phyloP scores from a whole-genome alignment of 2,888 invertebrate genomes.

The Leucoma salicis region DNA sequence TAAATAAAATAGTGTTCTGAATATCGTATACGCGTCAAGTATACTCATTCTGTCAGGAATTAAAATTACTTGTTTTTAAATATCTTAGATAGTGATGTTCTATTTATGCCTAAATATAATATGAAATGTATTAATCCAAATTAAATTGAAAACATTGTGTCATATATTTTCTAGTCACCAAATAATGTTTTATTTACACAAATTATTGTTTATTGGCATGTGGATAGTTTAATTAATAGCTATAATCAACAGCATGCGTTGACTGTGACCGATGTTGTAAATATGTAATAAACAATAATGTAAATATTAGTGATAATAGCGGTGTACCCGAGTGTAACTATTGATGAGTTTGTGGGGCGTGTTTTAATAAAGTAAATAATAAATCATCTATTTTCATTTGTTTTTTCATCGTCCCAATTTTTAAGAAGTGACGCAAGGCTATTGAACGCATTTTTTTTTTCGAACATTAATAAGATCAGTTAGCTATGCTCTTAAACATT shows the following conservation, averaged over 20 bases:
- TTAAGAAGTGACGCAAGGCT: not conserved
- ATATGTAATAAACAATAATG: slow-evolving; percentile 55
- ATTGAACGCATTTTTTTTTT: no score
- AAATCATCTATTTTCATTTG: slow-evolving; percentile 43
- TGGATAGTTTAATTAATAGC: slow-evolving; percentile 29
- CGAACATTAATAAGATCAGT: no score
- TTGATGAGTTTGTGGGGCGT: slow-evolving; percentile 69
- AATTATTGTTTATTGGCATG: slow-evolving; percentile 24
- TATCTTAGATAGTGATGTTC: slow-evolving; percentile 27
- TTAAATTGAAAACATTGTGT: slow-evolving; percentile 22
- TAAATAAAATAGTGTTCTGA: slow-evolving; percentile 56
- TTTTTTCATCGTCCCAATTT: slow-evolving; percentile 7
- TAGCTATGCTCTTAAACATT: no score
- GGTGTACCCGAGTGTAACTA: slow-evolving; percentile 70
- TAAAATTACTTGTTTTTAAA: slow-evolving; percentile 31
- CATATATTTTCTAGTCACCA: slow-evolving; percentile 34
- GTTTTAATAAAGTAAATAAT: slow-evolving; percentile 78
- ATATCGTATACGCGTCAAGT: slow-evolving; percentile 67
- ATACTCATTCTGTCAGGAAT: slow-evolving; percentile 43
- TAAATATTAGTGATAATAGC: slow-evolving; percentile 62
- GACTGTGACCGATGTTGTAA: slow-evolving; percentile 44
- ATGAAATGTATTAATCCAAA: slow-evolving; percentile 33
- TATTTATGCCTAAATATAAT: slow-evolving; percentile 25
- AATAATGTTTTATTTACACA: slow-evolving; percentile 23
- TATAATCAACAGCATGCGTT: slow-evolving; percentile 30